Evolutionary conservation across 2,797 vertebrate genomes (phyloP).

Genomic region (Uromys caudimaculatus): DNA sequence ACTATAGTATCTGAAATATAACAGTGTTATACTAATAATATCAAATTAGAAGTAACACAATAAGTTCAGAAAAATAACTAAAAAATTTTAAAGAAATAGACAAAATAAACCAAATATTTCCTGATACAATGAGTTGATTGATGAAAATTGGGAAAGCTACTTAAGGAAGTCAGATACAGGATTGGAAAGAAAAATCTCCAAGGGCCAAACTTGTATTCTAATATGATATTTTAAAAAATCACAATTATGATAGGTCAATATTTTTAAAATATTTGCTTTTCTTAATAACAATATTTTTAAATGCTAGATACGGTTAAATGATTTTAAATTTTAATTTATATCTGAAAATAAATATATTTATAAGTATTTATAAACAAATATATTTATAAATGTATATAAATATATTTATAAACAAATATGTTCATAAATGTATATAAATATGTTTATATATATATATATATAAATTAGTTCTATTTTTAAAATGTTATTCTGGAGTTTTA

Average conservation of each 20-base stretch:
- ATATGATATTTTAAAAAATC: background rate
- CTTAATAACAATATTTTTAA: slow-evolving; percentile 24
- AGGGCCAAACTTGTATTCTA: background rate
- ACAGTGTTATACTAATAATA: background rate
- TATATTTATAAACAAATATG: background rate
- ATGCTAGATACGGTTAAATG: background rate
- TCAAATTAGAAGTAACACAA: background rate
- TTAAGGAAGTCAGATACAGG: background rate
- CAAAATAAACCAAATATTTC: background rate
- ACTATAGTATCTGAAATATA: background rate
- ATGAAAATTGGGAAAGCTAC: background rate
- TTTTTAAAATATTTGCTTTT: background rate
- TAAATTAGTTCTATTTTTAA: background rate
- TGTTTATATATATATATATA: background rate
- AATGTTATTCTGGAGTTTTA: background rate
- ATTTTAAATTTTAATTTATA: background rate
- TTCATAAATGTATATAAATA: too few relatives aligned
- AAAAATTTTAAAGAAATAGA: background rate
- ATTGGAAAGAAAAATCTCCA: background rate
- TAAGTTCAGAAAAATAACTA: background rate
- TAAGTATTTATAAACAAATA: background rate
- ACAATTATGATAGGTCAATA: background rate
- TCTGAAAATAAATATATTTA: background rate
- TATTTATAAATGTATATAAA: background rate
- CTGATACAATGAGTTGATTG: background rate